phyloP scores from a whole-genome alignment of 1,140 invertebrate genomes.

The Mycetomoellerius zeteki region DNA sequence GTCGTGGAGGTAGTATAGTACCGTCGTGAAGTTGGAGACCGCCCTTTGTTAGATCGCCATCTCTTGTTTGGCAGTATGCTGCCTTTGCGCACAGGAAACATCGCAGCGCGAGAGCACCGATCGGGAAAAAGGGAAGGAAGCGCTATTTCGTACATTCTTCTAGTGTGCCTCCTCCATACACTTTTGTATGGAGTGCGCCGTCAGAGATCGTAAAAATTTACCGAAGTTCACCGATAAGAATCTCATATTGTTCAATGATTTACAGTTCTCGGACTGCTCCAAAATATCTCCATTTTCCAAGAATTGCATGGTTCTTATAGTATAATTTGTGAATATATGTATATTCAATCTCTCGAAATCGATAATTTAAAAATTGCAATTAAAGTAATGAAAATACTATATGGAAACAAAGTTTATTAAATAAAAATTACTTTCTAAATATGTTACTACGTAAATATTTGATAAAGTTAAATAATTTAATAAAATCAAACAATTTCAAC shows the following conservation, averaged over 20 bases:
- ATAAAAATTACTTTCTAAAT: not conserved
- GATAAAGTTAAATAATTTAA: not conserved
- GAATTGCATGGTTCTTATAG: not conserved
- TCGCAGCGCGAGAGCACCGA: not conserved
- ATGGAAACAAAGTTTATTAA: not conserved
- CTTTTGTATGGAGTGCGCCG: slow-evolving; percentile 3
- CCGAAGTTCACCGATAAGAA: slow-evolving; percentile 28
- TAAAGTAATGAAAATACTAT: not conserved
- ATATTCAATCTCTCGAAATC: not conserved
- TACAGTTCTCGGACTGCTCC: not conserved
- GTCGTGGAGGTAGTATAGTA: slow-evolving; percentile 75
- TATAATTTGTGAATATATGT: not conserved
- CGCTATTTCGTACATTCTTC: not conserved
- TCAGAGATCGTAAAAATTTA: slow-evolving; percentile 49
- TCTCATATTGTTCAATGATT: slow-evolving; percentile 51
- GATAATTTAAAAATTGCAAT: not conserved
- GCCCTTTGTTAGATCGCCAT: slow-evolving; percentile 69
- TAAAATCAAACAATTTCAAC: not conserved
- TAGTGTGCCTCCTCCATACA: not conserved
- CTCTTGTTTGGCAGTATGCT: slow-evolving; percentile 64
- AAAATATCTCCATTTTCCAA: not conserved
- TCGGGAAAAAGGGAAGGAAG: not conserved
- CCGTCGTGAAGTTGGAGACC: slow-evolving; percentile 65
- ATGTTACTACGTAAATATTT: not conserved
- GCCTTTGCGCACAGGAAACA: slow-evolving; percentile 49